These are phyloP conservation scores for Nezara viridula DNA, from an alignment of 2,888 invertebrate genomes.

Conservation along the genomic window DNA sequence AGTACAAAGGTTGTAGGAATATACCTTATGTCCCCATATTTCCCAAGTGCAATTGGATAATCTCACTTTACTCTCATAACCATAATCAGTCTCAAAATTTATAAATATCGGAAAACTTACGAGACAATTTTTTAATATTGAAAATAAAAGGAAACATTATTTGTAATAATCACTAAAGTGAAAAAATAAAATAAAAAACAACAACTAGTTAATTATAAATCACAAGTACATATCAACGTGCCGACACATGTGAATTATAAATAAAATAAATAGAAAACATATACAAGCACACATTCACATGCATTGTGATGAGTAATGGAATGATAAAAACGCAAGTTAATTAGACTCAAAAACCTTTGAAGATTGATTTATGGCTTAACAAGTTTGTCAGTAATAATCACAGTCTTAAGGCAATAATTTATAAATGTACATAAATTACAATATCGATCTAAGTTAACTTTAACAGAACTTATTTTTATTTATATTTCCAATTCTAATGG, in stretches of 20 bases:
- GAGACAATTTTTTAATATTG: background rate
- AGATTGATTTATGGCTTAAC: constrained; percentile 36
- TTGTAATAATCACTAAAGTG: background rate
- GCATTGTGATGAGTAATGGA: constrained; percentile 53
- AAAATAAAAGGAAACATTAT: constrained; percentile 27
- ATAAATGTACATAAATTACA: constrained; percentile 32
- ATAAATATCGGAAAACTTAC: constrained; percentile 47
- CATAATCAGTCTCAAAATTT: constrained; percentile 46
- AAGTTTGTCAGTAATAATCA: constrained; percentile 27
- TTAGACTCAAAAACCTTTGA: constrained; percentile 7
- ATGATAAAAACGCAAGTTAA: constrained; percentile 45
- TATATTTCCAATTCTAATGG: constrained; percentile 1
- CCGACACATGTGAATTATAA: constrained; percentile 44
- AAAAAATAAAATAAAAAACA: constrained; percentile 14
- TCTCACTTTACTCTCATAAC: constrained; percentile 39
- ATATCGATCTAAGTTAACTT: constrained; percentile 12
- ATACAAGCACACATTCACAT: constrained; percentile 48
- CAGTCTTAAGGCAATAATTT: constrained; percentile 34
- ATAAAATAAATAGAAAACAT: constrained; percentile 49
- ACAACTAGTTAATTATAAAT: constrained; percentile 40
- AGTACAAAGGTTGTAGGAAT: background rate
- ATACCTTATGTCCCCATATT: constrained; percentile 38
- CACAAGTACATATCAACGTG: constrained; percentile 42
- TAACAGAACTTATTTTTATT: constrained; percentile 39
- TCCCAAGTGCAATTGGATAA: background rate